Base-by-base conservation (phyloP, 2,888 invertebrate species). In the Danaus chrysippus region DNA sequence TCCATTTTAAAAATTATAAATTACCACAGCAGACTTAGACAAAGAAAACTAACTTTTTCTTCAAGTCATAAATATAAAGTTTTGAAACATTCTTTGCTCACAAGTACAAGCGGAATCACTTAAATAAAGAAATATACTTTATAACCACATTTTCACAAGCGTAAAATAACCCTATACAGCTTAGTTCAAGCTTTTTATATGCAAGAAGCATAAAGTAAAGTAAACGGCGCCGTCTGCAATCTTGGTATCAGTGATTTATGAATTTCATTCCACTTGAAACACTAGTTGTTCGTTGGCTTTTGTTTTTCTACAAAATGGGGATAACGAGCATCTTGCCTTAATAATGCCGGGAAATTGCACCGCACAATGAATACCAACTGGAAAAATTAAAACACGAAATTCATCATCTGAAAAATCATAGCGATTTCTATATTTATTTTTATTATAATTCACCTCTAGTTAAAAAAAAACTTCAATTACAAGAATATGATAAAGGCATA, bases 191-290 rank as follows among this genome's bases (percentile, higher is more conserved):
- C 70, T 74, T 75, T 76, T 76, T 75, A 74, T 73, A 81, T 79
- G 74, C 79, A 76, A 68, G 74, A 68, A 68, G 76, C 75, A 80
- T 77, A 77, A 80, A 81, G 79, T 80, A 82, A 79, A 80, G 77
- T 77, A 74, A 81, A 78, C 66, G 79, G 77, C 60, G 62, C 64
- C 64, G 75, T 76, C 79, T 79, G 76, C 80, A 76, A 78, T 79
- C 81, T 77, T 79, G 73, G 74, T 76, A 74, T 73, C 68, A 69
- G 73, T 86, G 86, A 87, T 86, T 87, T 86, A 87, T 84, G 83
- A 79, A 77, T 83, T 83, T 84, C 81, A 87, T 87, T 86, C 79
- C 75, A 79, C 74, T 77, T 79, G 79, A 77, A 82, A 83, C 83
- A 84, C 85, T 78, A 74, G 76, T 76, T 74, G 75, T 75, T 76